A percentile compares a stretch with the other conserved stretches of the same genome.
These are phyloP conservation scores for Thymelicus acteon DNA, from an alignment of 2,888 invertebrate species.

Conservation along the genomic window DNA sequence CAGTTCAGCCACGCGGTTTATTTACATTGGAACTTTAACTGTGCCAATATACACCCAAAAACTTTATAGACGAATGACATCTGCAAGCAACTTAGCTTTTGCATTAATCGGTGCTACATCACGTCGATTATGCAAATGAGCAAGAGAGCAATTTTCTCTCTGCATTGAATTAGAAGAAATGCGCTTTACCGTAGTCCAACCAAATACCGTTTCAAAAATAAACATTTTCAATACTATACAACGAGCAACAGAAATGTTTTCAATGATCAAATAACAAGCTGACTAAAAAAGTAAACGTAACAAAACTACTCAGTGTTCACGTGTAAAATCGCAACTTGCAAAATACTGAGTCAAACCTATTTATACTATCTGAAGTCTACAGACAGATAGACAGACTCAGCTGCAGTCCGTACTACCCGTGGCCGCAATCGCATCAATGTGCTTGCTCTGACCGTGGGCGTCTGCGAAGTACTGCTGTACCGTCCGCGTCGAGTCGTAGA, in stretches of 20 bases:
- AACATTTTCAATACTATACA: no score
- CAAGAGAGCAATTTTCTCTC: no score
- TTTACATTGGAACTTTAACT: conserved; percentile 24
- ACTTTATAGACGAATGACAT: conserved; percentile 13
- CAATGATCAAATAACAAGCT: no score
- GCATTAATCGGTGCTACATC: background rate
- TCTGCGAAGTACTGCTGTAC: conserved; percentile 20
- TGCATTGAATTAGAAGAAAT: background rate
- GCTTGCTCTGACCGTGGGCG: conserved; percentile 44
- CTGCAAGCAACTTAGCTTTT: conserved; percentile 2
- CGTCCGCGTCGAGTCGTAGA: background rate
- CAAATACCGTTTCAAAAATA: background rate
- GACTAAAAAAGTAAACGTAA: background rate
- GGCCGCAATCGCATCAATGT: conserved; percentile 19
- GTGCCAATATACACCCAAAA: conserved; percentile 6
- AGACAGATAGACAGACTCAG: conserved; percentile 19
- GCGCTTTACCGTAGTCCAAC: background rate
- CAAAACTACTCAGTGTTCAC: background rate
- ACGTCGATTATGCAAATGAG: conserved; percentile 3
- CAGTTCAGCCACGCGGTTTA: conserved; percentile 7
- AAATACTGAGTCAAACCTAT: conserved; percentile 8
- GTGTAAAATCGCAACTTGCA: background rate
- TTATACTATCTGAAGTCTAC: conserved; percentile 22
- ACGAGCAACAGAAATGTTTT: no score
- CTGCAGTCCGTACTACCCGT: background rate